A percentile compares a stretch with the other conserved stretches of the same genome.
phyloP scores from a whole-genome alignment of 1,140 invertebrate genomes.

The Sesamia nonagrioides region DNA sequence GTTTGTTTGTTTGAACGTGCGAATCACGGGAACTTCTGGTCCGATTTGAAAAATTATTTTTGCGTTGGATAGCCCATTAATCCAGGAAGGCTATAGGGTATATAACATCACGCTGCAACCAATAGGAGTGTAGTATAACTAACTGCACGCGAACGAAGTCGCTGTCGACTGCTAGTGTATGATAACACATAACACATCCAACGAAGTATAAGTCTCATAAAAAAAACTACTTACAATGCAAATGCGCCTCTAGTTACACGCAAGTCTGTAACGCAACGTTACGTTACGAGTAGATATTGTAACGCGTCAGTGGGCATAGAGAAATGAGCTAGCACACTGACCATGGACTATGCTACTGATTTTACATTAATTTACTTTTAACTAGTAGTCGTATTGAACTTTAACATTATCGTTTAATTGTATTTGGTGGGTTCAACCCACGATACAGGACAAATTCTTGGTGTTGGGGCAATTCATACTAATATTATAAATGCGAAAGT shows the following conservation, averaged over 20 bases:
- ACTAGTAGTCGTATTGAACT: background rate
- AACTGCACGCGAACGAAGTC: no score
- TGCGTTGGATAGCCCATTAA: no score
- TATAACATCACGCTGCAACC: no score
- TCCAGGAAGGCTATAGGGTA: no score
- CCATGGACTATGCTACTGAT: conserved; percentile 10
- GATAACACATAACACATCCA: background rate
- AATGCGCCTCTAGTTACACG: background rate
- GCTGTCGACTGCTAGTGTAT: no score
- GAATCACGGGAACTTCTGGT: no score
- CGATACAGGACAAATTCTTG: no score
- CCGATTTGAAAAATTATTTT: no score
- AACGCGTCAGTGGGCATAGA: conserved; percentile 28
- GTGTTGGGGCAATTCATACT: no score
- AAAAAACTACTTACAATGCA: background rate
- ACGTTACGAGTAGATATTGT: conserved; percentile 10
- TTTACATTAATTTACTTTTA: background rate
- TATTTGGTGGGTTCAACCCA: background rate
- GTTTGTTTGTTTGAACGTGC: no score
- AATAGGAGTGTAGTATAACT: no score
- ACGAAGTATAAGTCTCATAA: background rate
- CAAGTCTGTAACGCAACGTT: conserved; percentile 10
- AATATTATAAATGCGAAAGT: no score
- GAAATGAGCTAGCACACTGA: conserved; percentile 39
- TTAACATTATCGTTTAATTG: background rate